Evolutionary conservation across 2,888 invertebrate genomes (phyloP), one percentile per base, ranked within the genome.

Genomic region (Epistrophe eligans): DNA sequence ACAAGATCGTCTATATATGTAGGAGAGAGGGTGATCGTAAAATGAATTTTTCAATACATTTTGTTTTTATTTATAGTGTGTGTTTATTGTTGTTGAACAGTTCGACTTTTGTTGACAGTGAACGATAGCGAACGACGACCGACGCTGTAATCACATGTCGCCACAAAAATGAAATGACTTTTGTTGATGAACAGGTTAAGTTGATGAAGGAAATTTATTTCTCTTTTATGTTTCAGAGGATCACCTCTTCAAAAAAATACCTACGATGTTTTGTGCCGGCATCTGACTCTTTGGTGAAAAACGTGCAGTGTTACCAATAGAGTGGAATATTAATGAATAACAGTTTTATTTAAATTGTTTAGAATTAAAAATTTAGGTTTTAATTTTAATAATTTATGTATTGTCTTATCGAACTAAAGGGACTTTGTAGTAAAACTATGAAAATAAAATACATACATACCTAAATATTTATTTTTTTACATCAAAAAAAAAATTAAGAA

Each of bases 131-230:
- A 4, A 7, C 28, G 24, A 3, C 2, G 50, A 11, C 13, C 1
- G 1, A 28, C 19, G 19, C 17, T 60, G 5, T 28, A 15, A 38
- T 17, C 6, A 38, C 28, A 67, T 77, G 67, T 45, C 32, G 70
- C 43, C 32, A 50, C 11, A 38, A 28, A 50, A 24, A 55, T 19
- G 52, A 50, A 43, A 48, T 70, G 62, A 28, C 28, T 58, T 57
- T 70, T 83, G 73, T 73, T 79, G 77, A 73, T 55, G 48, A 64
- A 58, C 84, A 84, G 79, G 67, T 74, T 67, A 67, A 52, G 58
- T 76, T 62, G 66, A 52, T 40, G 66, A 43, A 38, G 35, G 19
- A 15, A 32, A 43, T 7, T 6, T 8, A 24, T 2, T 48, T 35
- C 72, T 80, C 73, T 67, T 67, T 60, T 11, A 48, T 35, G 48